Percentiles rank a stretch among this genome's conserved stretches.
These are phyloP conservation scores for Melanocharis versteri DNA, from an alignment of 2,113 vertebrate species.

Conservation along the genomic window DNA sequence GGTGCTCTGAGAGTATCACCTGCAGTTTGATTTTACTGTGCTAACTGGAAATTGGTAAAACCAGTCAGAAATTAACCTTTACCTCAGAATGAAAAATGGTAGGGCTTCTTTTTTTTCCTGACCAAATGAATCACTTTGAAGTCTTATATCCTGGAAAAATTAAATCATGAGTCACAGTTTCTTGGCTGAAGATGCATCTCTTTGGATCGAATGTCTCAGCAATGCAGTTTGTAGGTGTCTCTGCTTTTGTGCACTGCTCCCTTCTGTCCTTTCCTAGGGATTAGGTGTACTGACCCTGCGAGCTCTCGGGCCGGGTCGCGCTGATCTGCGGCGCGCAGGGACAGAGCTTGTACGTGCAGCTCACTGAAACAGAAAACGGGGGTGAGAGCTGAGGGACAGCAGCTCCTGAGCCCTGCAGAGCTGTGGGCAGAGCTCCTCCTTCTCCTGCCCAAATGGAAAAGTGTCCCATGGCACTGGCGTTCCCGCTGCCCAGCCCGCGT, in stretches of 20 bases:
- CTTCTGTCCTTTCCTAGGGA: neutral
- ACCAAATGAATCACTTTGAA: constrained; percentile 37
- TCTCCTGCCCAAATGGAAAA: neutral
- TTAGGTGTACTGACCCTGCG: fast-evolving
- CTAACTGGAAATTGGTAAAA: neutral
- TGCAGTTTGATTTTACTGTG: neutral
- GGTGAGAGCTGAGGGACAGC: neutral
- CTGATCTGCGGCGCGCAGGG: neutral
- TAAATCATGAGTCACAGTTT: constrained; percentile 37
- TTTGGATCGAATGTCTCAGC: constrained; percentile 1
- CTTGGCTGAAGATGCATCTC: constrained; percentile 43
- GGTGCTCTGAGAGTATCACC: neutral
- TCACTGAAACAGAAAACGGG: neutral
- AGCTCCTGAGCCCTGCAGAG: neutral
- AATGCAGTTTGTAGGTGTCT: constrained; percentile 33
- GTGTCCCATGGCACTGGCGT: neutral
- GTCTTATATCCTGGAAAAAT: constrained; percentile 30
- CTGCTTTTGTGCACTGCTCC: neutral
- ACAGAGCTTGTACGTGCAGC: fast-evolving
- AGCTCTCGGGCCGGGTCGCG: neutral
- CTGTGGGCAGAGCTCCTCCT: neutral
- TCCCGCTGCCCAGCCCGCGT: fast-evolving
- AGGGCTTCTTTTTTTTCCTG: neutral
- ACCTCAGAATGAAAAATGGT: neutral
- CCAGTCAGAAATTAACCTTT: neutral